Percentiles rank a stretch among this genome's conserved stretches.
These are phyloP conservation scores for Anoplolepis gracilipes DNA, from an alignment of 1,140 invertebrate species.

Conservation along the genomic window DNA sequence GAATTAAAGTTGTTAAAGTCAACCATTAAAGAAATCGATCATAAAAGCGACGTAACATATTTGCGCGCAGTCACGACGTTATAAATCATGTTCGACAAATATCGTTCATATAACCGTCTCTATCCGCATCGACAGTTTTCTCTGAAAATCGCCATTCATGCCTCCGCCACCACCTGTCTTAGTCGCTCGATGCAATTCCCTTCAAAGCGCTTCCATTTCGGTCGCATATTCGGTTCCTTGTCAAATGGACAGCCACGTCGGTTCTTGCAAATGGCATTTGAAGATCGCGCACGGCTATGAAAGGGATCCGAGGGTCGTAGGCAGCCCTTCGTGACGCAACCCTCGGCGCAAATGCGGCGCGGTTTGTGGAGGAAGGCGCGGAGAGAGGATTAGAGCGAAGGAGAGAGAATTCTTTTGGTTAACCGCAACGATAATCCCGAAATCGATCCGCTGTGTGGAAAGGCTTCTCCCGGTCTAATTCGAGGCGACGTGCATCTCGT, in stretches of 20 bases:
- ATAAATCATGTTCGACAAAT: slow-evolving; percentile 54
- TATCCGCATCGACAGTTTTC: background rate
- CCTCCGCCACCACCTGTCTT: slow-evolving; percentile 21
- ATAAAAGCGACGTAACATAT: background rate
- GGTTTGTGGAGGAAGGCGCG: background rate
- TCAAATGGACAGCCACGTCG: slow-evolving; percentile 46
- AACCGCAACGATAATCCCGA: slow-evolving; percentile 67
- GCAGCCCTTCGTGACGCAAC: slow-evolving; percentile 36
- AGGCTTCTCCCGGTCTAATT: slow-evolving; percentile 36
- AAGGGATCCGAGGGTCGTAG: slow-evolving; percentile 59
- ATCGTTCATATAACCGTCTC: slow-evolving; percentile 19
- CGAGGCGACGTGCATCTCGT: slow-evolving; percentile 23
- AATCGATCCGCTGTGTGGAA: slow-evolving; percentile 61
- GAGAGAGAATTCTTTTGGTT: slow-evolving; percentile 66
- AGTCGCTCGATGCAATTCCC: slow-evolving; percentile 18
- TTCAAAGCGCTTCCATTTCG: slow-evolving; percentile 21
- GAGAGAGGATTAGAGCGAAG: background rate
- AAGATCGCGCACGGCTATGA: slow-evolving; percentile 61
- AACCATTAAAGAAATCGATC: slow-evolving; percentile 16
- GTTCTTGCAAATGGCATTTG: slow-evolving; percentile 61
- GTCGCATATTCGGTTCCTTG: slow-evolving; percentile 29
- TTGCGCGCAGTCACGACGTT: slow-evolving; percentile 8
- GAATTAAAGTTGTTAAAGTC: background rate
- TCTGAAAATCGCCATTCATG: slow-evolving; percentile 34
- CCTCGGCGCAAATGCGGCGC: slow-evolving; percentile 10